Evolutionary conservation across 2,888 invertebrate genomes (phyloP).

Genomic region (Saturnia japonica): DNA sequence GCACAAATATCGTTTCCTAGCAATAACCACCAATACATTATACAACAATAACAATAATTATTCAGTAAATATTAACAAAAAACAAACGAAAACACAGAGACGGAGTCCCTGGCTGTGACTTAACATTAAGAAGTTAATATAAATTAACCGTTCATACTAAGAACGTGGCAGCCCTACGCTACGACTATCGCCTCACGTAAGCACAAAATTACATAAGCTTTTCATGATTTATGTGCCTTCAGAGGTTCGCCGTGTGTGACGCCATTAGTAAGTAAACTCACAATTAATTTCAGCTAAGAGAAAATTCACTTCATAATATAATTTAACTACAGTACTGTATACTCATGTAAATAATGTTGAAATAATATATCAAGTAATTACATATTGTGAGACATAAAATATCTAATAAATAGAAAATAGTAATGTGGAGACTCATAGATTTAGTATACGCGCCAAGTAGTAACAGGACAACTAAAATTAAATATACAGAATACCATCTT

Average conservation of each 20-base stretch:
- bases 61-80: no score
- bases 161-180: neutral
- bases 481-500: no score
- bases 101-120: no score
- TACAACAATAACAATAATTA: no score
- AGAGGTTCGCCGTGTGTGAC: conserved; percentile 5
- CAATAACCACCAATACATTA: no score
- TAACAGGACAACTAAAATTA: no score
- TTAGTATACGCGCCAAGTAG: no score
- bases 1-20: no score
- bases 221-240: conserved; percentile 8
- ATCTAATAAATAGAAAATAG: no score
- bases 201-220: conserved; percentile 10
- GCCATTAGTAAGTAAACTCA: neutral
- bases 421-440: no score
- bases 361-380: neutral
- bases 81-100: no score
- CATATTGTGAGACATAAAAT: neutral
- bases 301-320: neutral
- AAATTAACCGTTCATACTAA: neutral
- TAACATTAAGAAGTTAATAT: neutral
- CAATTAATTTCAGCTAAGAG: neutral
- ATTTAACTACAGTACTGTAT: neutral
- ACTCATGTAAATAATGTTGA: neutral
- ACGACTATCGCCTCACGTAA: neutral